Percentiles rank a stretch among this genome's conserved stretches.
These are phyloP conservation scores for Drosophila bocki DNA, from an alignment of 1,140 invertebrate genomes.

Conservation along the genomic window DNA sequence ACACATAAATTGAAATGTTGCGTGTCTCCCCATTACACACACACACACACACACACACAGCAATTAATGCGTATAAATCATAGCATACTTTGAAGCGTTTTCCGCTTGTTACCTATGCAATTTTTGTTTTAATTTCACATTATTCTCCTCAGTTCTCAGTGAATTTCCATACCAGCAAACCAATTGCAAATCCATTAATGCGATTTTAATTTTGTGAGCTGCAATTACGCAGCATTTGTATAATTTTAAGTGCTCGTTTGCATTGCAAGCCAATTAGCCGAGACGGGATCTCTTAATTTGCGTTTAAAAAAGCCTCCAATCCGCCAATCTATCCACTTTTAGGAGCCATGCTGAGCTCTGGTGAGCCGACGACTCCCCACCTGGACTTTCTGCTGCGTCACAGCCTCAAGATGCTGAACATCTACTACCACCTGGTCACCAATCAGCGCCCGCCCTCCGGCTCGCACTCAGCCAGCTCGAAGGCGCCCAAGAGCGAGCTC, in stretches of 20 bases:
- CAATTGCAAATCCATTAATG: conserved; percentile 71
- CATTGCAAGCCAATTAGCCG: conserved; percentile 72
- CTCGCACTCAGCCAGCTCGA: conserved; percentile 72
- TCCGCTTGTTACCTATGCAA: conserved; percentile 77
- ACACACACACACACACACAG: conserved; percentile 17
- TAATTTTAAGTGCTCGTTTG: conserved; percentile 63
- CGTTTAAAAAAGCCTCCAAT: conserved; percentile 64
- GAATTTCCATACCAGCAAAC: conserved; percentile 29
- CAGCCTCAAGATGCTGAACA: conserved; percentile 89
- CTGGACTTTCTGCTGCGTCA: conserved; percentile 87
- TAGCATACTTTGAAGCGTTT: conserved; percentile 73
- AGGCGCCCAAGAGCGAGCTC: conserved; percentile 86
- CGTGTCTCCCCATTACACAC: conserved; percentile 16
- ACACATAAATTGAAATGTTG: conserved; percentile 79
- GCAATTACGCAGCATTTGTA: conserved; percentile 69
- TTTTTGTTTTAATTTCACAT: conserved; percentile 76
- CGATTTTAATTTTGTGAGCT: conserved; percentile 68
- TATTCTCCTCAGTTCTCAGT: conserved; percentile 51
- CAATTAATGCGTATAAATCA: conserved; percentile 77
- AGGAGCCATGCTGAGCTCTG: conserved; percentile 61
- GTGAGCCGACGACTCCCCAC: conserved; percentile 40
- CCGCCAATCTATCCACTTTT: background rate
- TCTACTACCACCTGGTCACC: conserved; percentile 90
- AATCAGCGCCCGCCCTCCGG: conserved; percentile 85
- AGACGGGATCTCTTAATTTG: conserved; percentile 61